Conservation (phyloP, 2,888 invertebrate species). For the Sphaerophoria rueppellii region DNA sequence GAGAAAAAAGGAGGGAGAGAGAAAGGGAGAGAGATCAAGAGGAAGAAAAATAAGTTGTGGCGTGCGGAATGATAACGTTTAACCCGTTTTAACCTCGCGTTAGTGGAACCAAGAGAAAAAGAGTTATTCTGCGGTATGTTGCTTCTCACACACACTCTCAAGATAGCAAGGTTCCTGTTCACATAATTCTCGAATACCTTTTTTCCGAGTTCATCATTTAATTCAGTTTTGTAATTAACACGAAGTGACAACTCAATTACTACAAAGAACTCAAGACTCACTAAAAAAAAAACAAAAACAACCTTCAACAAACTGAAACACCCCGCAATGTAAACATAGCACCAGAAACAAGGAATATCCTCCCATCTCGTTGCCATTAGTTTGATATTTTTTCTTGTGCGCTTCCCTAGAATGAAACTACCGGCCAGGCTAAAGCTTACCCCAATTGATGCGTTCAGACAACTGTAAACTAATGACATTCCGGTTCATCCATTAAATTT, state of each 20-base stretch:
- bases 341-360: not conserved
- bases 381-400: conserved; percentile 4
- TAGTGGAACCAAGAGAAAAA: no score
- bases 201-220: not conserved
- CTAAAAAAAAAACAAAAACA: not conserved
- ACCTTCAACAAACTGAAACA: not conserved
- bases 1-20: no score
- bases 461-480: conserved; percentile 80
- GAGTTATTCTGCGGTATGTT: no score
- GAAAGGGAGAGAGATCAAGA: no score
- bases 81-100: no score
- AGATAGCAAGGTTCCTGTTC: no score
- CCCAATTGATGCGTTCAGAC: conserved; percentile 76
- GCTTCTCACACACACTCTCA: no score
- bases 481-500: conserved; percentile 66
- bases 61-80: no score
- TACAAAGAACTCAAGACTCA: not conserved
- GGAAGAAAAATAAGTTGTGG: no score
- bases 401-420: no score
- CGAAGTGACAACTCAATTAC: conserved; percentile 67
- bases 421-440: not conserved
- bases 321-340: conserved; percentile 42
- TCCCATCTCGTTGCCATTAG: conserved; percentile 42
- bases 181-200: no score
- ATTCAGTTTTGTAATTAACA: conserved; percentile 45